These are phyloP conservation scores for Hestina assimilis DNA, from an alignment of 1,140 invertebrate genomes.

Conservation along the genomic window DNA sequence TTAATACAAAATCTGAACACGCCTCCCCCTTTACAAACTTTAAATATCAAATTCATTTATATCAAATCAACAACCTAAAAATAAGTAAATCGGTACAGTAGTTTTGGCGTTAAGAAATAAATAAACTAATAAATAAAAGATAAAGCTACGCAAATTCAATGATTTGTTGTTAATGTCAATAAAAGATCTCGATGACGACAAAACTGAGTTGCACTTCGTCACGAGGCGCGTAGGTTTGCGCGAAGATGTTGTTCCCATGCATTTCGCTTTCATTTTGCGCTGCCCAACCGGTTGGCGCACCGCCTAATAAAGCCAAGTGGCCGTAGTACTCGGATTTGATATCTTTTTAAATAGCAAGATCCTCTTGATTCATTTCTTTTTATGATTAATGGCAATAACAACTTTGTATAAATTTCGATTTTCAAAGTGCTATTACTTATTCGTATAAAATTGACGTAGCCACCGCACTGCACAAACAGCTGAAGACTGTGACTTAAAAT, in stretches of 20 bases:
- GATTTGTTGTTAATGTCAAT: not conserved
- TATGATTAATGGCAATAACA: not conserved
- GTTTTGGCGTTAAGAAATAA: too few species aligned
- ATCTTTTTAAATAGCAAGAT: constrained; percentile 6
- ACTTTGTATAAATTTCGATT: not conserved
- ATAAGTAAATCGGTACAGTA: too few species aligned
- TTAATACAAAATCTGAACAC: too few species aligned
- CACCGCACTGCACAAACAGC: too few species aligned
- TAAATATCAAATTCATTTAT: too few species aligned
- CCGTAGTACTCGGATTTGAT: constrained; percentile 23
- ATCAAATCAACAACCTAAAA: too few species aligned
- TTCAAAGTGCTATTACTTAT: too few species aligned
- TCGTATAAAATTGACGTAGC: not conserved
- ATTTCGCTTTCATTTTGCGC: constrained; percentile 38
- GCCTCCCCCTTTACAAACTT: too few species aligned
- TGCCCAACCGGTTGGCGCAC: constrained; percentile 31
- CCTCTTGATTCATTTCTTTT: not conserved
- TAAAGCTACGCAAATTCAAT: too few species aligned
- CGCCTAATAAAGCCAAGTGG: constrained; percentile 24
- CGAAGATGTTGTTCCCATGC: constrained; percentile 26
- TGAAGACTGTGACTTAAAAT: too few species aligned
- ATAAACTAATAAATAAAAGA: too few species aligned
- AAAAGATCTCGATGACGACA: constrained; percentile 12
- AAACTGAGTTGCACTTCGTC: not conserved
- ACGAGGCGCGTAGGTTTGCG: constrained; percentile 6